Evolutionary conservation across 2,888 invertebrate species (phyloP).

Genomic region (Dasypogon diadema): DNA sequence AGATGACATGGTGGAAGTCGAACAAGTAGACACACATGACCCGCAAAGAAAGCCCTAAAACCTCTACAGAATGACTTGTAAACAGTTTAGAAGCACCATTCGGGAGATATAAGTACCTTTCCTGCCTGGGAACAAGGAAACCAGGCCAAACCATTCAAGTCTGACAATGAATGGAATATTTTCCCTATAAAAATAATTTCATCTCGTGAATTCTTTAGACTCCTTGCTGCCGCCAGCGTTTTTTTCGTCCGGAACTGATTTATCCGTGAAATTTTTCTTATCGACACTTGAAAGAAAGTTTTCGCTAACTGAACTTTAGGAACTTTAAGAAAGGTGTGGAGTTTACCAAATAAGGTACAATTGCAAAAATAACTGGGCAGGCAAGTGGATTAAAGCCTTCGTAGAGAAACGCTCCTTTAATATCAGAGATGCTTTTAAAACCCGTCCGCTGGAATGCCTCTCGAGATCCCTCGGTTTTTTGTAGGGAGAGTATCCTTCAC

Average conservation of each 20-base stretch:
- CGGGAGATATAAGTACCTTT: neutral
- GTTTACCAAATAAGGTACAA: no score
- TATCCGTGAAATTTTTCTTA: neutral
- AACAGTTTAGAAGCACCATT: constrained; percentile 26
- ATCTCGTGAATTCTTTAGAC: neutral
- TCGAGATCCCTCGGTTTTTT: no score
- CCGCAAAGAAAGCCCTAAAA: constrained; percentile 3
- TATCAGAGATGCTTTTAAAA: no score
- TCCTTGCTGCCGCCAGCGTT: neutral
- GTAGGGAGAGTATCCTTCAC: no score
- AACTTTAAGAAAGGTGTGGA: no score
- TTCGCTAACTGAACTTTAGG: no score
- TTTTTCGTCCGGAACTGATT: neutral
- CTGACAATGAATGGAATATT: constrained; percentile 15
- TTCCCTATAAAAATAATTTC: neutral
- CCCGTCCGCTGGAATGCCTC: no score
- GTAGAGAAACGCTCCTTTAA: no score
- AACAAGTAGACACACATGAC: no score
- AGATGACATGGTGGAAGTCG: constrained; percentile 19
- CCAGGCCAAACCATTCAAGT: neutral
- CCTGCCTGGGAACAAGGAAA: neutral
- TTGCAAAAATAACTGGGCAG: no score
- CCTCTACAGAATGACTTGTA: constrained; percentile 30
- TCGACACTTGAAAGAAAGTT: neutral
- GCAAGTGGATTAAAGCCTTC: no score